Conservation (phyloP, 2,797 vertebrate species). For the Rhabdomys pumilio region DNA sequence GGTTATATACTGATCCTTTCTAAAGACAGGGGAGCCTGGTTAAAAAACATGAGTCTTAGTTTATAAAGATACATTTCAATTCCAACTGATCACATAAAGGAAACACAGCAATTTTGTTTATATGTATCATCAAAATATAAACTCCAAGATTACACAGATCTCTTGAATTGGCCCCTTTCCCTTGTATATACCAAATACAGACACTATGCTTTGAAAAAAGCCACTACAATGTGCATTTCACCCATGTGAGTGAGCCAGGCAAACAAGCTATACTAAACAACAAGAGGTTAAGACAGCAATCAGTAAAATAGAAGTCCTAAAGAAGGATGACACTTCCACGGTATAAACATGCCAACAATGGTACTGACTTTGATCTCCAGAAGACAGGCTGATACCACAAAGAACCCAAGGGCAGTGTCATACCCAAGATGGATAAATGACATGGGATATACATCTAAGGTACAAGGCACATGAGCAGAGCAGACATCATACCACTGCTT, state of each 20-base stretch:
- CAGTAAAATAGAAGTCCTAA: neutral
- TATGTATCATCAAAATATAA: conserved; percentile 14
- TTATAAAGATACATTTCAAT: neutral
- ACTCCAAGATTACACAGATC: neutral
- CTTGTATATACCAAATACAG: neutral
- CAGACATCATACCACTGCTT: neutral
- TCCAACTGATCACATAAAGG: neutral
- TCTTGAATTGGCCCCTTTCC: neutral
- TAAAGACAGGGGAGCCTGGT: neutral
- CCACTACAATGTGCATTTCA: neutral
- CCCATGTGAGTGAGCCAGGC: too few species aligned
- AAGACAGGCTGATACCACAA: neutral
- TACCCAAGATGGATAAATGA: neutral
- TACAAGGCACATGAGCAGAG: accelerated
- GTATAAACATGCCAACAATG: neutral
- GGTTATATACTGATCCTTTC: neutral
- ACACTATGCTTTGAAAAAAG: neutral
- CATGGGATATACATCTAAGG: accelerated
- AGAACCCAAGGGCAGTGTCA: neutral
- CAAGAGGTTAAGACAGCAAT: neutral
- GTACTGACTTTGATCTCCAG: neutral
- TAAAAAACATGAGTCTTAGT: neutral
- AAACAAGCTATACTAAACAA: neutral
- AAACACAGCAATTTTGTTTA: neutral
- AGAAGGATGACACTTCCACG: too few species aligned